phyloP scores from a whole-genome alignment of 2,888 invertebrate species.

The Sericinus montela region DNA sequence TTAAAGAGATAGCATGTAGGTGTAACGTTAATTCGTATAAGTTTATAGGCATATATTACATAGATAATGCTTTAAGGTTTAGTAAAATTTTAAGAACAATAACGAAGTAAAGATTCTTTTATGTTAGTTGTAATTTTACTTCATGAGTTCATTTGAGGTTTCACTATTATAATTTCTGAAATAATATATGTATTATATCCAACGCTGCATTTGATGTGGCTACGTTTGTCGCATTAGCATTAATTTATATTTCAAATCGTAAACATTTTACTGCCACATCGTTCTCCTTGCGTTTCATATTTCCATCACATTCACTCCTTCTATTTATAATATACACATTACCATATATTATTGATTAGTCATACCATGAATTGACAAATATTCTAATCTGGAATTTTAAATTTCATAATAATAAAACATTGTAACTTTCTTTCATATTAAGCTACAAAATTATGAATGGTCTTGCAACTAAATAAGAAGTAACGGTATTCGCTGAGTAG shows the following conservation, averaged over 20 bases:
- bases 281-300: conserved; percentile 39
- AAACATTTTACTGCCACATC: conserved; percentile 55
- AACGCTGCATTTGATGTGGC: conserved; percentile 32
- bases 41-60: too few species aligned
- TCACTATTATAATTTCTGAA: too few species aligned
- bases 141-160: too few species aligned
- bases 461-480: not conserved
- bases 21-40: too few species aligned
- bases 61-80: too few species aligned
- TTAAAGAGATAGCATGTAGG: too few species aligned
- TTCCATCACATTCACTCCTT: conserved; percentile 33
- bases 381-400: conserved; percentile 18
- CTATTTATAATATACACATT: conserved; percentile 24
- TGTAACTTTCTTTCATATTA: too few species aligned
- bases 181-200: too few species aligned
- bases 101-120: too few species aligned
- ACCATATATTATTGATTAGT: conserved; percentile 16
- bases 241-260: conserved; percentile 58
- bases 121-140: too few species aligned
- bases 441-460: not conserved
- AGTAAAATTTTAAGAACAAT: too few species aligned
- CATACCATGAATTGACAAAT: conserved; percentile 20
- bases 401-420: too few species aligned
- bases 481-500: not conserved
- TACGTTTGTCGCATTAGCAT: conserved; percentile 50